Conservation (phyloP, 2,888 invertebrate genomes). For the Volucella bombylans region DNA sequence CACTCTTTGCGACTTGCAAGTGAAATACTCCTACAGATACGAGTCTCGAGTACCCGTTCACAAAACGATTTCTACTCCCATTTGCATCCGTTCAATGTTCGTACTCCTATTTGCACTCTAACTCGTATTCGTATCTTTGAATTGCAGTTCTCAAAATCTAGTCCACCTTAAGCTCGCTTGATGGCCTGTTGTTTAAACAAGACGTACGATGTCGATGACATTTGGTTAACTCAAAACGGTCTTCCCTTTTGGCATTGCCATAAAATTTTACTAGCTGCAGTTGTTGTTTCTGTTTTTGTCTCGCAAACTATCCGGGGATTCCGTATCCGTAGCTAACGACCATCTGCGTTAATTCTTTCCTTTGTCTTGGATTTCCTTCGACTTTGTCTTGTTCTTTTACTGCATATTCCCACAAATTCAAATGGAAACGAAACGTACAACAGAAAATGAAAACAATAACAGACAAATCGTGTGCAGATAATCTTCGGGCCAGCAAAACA, state of each 20-base stretch:
- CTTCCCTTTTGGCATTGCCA: background rate
- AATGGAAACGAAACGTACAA: background rate
- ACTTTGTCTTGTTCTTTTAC: background rate
- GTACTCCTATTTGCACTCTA: too few species aligned
- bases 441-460: constrained; percentile 42
- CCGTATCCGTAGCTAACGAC: background rate
- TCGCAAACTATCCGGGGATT: constrained; percentile 1
- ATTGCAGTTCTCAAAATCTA: constrained; percentile 7
- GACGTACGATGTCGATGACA: background rate
- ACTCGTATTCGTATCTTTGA: background rate
- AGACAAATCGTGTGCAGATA: constrained; percentile 63
- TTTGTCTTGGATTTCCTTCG: constrained; percentile 31
- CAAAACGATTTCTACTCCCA: background rate
- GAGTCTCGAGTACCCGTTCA: too few species aligned
- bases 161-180: constrained; percentile 23
- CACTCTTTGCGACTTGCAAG: background rate
- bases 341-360: constrained; percentile 41
- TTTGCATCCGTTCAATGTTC: background rate
- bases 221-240: constrained; percentile 8
- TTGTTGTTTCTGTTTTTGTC: constrained; percentile 25
- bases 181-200: constrained; percentile 31
- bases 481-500: constrained; percentile 37
- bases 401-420: constrained; percentile 19
- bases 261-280: constrained; percentile 11
- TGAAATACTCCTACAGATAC: constrained; percentile 14